A percentile compares a stretch with the other conserved stretches of the same genome.
Evolutionary conservation across 35 echinoderm and acorn worm species (phyloP).

Genomic region (Hemicentrotus pulcherrimus): DNA sequence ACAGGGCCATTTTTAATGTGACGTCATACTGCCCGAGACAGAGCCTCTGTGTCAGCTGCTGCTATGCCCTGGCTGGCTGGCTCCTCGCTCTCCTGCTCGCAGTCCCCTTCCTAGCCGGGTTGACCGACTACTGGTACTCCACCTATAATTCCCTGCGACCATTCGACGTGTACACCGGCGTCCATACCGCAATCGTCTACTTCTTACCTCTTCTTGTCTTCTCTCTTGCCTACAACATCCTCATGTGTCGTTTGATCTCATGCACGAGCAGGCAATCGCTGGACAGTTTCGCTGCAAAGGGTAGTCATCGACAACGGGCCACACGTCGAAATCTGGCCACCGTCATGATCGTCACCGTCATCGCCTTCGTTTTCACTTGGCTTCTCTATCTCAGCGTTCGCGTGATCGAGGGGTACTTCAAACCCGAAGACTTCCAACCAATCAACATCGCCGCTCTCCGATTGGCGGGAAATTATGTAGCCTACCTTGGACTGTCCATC

Average conservation of each 20-base stretch:
- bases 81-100: constrained; percentile 4
- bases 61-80: constrained; percentile 37
- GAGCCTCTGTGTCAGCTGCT: background rate
- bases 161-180: constrained; percentile 11
- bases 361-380: constrained; percentile 28
- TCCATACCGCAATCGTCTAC: constrained; percentile 30
- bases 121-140: constrained; percentile 35
- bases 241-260: constrained; percentile 35
- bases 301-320: background rate
- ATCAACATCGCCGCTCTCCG: background rate
- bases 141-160: background rate
- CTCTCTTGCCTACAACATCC: constrained; percentile 35
- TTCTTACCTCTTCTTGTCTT: constrained; percentile 35
- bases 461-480: constrained; percentile 20
- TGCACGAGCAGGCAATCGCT: background rate
- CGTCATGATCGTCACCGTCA: constrained; percentile 30
- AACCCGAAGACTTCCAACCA: background rate
- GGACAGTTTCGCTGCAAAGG: constrained; percentile 14
- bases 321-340: background rate
- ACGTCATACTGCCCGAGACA: constrained; percentile 35
- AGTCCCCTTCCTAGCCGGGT: constrained; percentile 15
- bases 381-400: constrained; percentile 40
- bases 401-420: constrained; percentile 22
- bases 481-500: constrained; percentile 16
- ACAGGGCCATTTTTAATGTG: constrained; percentile 21